These are phyloP conservation scores for Macrostomum cliftonense DNA, from an alignment of 2,888 invertebrate species.

Conservation along the genomic window DNA sequence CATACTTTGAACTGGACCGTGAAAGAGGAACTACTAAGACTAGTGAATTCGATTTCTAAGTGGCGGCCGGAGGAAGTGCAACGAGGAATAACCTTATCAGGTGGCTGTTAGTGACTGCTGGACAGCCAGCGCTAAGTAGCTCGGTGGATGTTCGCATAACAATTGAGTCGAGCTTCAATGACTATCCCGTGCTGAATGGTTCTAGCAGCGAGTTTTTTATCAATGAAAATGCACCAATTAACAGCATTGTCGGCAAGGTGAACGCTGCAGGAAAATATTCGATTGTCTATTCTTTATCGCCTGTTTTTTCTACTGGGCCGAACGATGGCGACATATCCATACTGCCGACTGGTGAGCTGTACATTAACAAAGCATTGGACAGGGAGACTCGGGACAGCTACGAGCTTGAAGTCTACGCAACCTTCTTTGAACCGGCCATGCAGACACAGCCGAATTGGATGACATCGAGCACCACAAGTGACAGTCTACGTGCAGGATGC, in stretches of 20 bases:
- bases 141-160: too few relatives aligned
- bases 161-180: too few relatives aligned
- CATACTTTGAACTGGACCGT: too few relatives aligned
- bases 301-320: neutral
- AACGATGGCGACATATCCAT: constrained; percentile 41
- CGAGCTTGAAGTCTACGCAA: neutral
- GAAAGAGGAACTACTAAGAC: too few relatives aligned
- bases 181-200: neutral
- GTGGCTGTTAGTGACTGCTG: too few relatives aligned
- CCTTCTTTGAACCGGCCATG: neutral
- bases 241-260: constrained; percentile 4
- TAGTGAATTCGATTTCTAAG: too few relatives aligned
- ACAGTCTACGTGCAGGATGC: constrained; percentile 55
- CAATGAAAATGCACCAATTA: neutral
- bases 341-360: constrained; percentile 79
- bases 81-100: too few relatives aligned
- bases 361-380: constrained; percentile 65
- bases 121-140: too few relatives aligned
- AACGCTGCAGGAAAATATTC: neutral
- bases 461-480: constrained; percentile 50
- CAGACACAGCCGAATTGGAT: too few relatives aligned
- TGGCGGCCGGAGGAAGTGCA: too few relatives aligned
- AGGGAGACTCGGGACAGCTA: constrained; percentile 50
- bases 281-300: neutral
- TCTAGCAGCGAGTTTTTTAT: neutral